Percentiles rank a stretch among this genome's conserved stretches.
phyloP scores from a whole-genome alignment of 2,113 vertebrate species.

The Lophotis ruficrista region DNA sequence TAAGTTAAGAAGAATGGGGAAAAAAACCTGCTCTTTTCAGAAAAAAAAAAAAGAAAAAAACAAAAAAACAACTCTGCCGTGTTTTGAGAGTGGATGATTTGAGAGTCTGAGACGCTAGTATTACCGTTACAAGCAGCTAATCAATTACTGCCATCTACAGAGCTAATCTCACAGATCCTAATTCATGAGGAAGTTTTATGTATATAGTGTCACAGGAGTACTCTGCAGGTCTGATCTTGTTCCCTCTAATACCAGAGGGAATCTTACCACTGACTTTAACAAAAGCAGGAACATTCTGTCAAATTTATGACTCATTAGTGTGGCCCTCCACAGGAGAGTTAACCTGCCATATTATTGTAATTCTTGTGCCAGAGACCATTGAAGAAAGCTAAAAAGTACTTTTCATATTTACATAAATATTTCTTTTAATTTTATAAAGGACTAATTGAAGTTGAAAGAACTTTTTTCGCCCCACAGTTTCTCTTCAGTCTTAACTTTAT shows the following conservation, averaged over 20 bases:
- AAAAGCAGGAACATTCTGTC: background rate
- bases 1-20: background rate
- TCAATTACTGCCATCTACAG: slow-evolving; percentile 40
- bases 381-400: background rate
- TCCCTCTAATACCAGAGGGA: background rate
- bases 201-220: background rate
- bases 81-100: background rate
- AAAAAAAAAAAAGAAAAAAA: background rate
- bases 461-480: background rate
- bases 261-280: background rate
- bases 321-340: background rate
- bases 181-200: background rate
- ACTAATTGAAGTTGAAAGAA: background rate
- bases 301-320: background rate
- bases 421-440: background rate
- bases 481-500: background rate
- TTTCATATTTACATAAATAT: background rate
- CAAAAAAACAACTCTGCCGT: background rate
- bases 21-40: background rate
- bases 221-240: background rate
- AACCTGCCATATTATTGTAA: background rate
- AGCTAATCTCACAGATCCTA: background rate
- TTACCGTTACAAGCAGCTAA: background rate
- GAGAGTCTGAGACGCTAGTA: background rate
- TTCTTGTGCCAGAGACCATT: background rate